Percentiles rank a stretch among this genome's conserved stretches.
Conservation (phyloP, 1,140 invertebrate genomes). For the Ceratitis capitata region DNA sequence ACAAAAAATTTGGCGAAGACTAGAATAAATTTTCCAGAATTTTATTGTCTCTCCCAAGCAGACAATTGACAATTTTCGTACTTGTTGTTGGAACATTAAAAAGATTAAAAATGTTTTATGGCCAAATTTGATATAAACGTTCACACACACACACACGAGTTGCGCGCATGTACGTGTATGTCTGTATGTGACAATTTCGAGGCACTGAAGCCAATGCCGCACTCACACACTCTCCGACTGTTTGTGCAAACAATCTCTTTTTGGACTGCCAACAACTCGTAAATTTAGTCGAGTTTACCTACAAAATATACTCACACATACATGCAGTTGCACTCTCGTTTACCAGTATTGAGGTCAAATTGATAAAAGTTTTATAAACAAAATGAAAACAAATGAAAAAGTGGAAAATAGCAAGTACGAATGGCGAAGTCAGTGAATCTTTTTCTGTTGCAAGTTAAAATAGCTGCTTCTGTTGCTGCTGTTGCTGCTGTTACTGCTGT, state of each 20-base stretch:
- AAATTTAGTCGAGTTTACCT: slow-evolving; percentile 6
- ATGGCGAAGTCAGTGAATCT: background rate
- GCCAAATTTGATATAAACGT: background rate
- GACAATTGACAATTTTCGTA: background rate
- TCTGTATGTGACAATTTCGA: too few species aligned
- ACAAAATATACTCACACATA: too few species aligned
- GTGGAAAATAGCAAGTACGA: too few species aligned
- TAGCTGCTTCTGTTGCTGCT: too few species aligned
- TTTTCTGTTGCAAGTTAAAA: background rate
- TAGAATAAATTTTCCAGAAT: background rate
- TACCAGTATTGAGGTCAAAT: slow-evolving; percentile 22
- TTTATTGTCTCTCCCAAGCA: background rate
- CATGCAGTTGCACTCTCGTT: too few species aligned
- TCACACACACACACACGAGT: background rate
- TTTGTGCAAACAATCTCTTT: background rate
- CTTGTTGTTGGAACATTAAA: slow-evolving; percentile 3
- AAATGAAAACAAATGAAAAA: background rate
- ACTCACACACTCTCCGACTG: background rate
- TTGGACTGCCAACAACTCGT: background rate
- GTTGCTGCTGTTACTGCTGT: background rate
- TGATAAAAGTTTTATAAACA: background rate
- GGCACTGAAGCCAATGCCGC: background rate
- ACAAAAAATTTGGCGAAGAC: too few species aligned
- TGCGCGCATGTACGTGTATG: background rate
- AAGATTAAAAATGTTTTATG: slow-evolving; percentile 30